Conservation (phyloP, 2,113 vertebrate species). For the Ctenodactylus gundi region DNA sequence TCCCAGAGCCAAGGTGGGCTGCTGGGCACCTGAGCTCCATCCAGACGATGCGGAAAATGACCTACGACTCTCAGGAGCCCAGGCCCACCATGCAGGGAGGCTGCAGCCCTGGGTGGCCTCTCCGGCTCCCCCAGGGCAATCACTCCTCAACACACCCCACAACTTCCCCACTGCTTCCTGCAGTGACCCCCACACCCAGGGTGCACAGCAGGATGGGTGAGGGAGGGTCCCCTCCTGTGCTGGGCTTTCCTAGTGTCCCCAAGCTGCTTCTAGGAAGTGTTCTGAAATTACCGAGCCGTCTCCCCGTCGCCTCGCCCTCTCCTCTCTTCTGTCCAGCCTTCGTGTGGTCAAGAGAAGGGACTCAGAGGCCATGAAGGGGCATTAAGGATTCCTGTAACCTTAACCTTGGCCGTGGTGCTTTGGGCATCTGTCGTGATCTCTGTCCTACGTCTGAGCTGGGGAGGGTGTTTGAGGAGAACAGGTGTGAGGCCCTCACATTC, state of each 20-base stretch:
- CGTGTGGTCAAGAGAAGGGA: neutral
- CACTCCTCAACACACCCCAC: neutral
- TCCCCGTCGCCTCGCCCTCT: neutral
- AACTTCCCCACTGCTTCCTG: too few species aligned
- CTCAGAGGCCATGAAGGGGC: neutral
- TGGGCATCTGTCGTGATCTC: neutral
- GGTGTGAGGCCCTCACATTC: neutral
- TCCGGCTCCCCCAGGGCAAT: neutral
- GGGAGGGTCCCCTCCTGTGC: rapidly evolving
- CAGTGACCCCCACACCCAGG: neutral
- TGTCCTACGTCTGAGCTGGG: neutral
- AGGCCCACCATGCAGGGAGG: neutral
- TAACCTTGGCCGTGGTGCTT: neutral
- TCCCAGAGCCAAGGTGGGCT: neutral
- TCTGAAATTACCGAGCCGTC: neutral
- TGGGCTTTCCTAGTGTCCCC: neutral
- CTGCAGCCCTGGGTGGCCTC: neutral
- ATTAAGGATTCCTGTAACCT: neutral
- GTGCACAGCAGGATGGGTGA: rapidly evolving
- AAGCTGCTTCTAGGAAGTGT: neutral
- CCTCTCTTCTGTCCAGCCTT: neutral
- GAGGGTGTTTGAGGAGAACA: neutral
- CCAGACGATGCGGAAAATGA: neutral
- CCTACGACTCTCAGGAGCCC: neutral
- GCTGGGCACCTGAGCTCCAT: neutral